phyloP scores from a whole-genome alignment of 2,888 invertebrate genomes.

The Villa cingulata region DNA sequence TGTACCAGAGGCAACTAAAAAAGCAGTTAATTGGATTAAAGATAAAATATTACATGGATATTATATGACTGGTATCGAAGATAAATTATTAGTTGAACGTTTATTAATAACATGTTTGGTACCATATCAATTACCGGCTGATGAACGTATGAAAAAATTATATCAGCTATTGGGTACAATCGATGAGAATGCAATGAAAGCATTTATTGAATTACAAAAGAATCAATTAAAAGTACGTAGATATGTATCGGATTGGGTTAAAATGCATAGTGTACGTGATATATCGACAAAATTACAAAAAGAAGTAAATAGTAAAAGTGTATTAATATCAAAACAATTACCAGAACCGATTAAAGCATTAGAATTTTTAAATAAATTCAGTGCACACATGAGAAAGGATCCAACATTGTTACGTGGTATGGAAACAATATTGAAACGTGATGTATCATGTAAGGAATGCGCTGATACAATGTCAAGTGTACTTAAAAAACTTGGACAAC shows the following conservation, averaged over 20 bases:
- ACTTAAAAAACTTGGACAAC: slow-evolving; percentile 84
- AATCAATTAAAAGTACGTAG: slow-evolving; percentile 73
- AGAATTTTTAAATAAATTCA: slow-evolving; percentile 75
- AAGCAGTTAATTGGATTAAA: slow-evolving; percentile 90
- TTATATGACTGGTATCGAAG: slow-evolving; percentile 75
- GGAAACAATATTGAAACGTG: slow-evolving; percentile 76
- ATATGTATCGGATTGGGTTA: slow-evolving; percentile 76
- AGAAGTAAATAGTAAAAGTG: slow-evolving; percentile 53
- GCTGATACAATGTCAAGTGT: slow-evolving; percentile 75
- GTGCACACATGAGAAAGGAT: slow-evolving; percentile 62
- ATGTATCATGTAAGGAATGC: slow-evolving; percentile 87
- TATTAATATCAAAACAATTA: slow-evolving; percentile 45
- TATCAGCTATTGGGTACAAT: slow-evolving; percentile 85
- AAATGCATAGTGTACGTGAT: slow-evolving; percentile 56
- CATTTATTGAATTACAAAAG: slow-evolving; percentile 83
- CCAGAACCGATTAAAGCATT: slow-evolving; percentile 87
- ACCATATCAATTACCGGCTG: slow-evolving; percentile 76
- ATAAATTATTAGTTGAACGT: slow-evolving; percentile 81
- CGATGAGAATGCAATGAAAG: slow-evolving; percentile 89
- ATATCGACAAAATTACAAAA: slow-evolving; percentile 54
- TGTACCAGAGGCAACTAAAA: slow-evolving; percentile 68
- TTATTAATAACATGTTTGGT: slow-evolving; percentile 88
- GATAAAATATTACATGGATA: slow-evolving; percentile 90
- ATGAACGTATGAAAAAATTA: slow-evolving; percentile 83
- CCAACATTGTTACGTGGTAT: slow-evolving; percentile 58